A percentile compares a stretch with the other conserved stretches of the same genome.
Conservation (phyloP, 1,140 invertebrate species). For the Harlomillsia oculata region DNA sequence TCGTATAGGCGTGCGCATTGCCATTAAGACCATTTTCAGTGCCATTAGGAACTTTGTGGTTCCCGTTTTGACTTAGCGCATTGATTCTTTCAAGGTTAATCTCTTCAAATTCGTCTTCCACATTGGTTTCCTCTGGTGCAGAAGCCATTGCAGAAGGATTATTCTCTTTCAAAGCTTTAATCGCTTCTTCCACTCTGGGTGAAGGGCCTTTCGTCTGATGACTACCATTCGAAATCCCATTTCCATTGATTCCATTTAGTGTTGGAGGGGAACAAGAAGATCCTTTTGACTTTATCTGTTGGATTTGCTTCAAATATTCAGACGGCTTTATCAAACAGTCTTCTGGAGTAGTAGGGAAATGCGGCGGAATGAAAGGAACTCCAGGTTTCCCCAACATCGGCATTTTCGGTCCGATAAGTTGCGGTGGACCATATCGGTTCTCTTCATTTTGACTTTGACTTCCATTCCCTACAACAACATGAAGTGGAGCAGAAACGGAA, state of each 20-base stretch:
- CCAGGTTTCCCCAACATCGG: constrained; percentile 1
- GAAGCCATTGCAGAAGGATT: constrained; percentile 31
- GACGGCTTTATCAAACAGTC: constrained; percentile 79
- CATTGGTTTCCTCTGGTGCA: constrained; percentile 29
- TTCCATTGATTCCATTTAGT: background rate
- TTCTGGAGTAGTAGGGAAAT: constrained; percentile 43
- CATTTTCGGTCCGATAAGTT: background rate
- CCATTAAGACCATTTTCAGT: constrained; percentile 1
- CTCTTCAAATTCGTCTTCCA: constrained; percentile 31
- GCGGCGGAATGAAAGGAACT: constrained; percentile 34
- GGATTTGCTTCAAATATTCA: constrained; percentile 75
- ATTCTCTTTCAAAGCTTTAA: constrained; percentile 36
- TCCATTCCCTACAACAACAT: too few relatives aligned
- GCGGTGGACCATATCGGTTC: too few relatives aligned
- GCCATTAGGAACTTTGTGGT: constrained; percentile 5
- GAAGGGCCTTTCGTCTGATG: background rate
- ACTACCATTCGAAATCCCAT: background rate
- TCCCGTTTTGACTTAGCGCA: background rate
- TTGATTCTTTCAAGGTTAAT: constrained; percentile 24
- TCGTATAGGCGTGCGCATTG: background rate
- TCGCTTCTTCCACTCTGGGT: constrained; percentile 26
- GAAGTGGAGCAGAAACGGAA: constrained; percentile 23
- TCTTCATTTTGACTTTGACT: too few relatives aligned
- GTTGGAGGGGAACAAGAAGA: background rate
- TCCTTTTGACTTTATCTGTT: constrained; percentile 45